Evolutionary conservation across 2,113 vertebrate genomes (phyloP), one percentile per base, ranked within the genome.

Genomic region (Trogon melanurus): DNA sequence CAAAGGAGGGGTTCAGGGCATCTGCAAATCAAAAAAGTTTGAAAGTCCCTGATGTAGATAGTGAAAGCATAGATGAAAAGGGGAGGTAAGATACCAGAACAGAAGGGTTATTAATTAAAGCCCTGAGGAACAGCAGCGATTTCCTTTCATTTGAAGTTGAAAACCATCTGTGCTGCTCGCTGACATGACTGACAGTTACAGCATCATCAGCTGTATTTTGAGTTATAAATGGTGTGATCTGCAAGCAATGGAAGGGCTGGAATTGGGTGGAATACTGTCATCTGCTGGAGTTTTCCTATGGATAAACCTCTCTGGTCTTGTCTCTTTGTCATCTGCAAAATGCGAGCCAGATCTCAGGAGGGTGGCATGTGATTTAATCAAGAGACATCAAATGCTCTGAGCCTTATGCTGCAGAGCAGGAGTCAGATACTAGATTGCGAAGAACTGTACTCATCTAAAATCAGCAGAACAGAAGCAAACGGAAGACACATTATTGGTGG

Each of bases 111-210:
- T 64, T 93, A 94, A 93, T 93, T 92, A 97, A 95, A 85, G 47
- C 64, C 66, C 82, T 47, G 47, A 93, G 71, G 85, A 94, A 74
- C 53, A 75, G 32, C 78, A 88, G 71, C 66, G 93, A 97, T 93
- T 96, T 96, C 79, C 90, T 95, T 90, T 85, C 70, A 75, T 96
- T 91, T 89, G 71, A 95, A 90, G 45, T 1, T 69, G 88, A 88
- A 95, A 91, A 88, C 45, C 92, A 94, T 62, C 91, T 85, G 94
- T 66, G 60, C 56, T 83, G 41, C 56, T 93, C 5, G 1, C 58
- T 85, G 70, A 85, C 0, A 2, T 58, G n/a, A 79, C 27, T 54
- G 58, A 62, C 50, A 21, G 29, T 73, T 73, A 85, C 82, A 90
- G 60, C 47, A 80, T 48, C 62, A 88, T 47, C 57, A 94, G 79